phyloP scores from a whole-genome alignment of 2,113 vertebrate genomes.

The Sylvilagus bachmani region DNA sequence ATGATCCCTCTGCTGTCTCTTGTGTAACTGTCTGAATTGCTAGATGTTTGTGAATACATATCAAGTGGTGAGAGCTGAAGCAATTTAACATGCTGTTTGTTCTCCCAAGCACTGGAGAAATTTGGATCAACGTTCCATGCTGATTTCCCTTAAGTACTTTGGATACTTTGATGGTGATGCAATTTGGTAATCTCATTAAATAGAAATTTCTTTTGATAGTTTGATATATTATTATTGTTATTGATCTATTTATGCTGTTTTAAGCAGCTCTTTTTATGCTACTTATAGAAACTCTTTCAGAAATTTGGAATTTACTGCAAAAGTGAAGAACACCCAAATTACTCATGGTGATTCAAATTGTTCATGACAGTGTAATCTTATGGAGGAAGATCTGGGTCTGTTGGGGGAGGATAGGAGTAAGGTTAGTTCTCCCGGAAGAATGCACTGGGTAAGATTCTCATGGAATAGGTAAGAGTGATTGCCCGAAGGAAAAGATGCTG shows the following conservation, averaged over 20 bases:
- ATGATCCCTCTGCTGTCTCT: background rate
- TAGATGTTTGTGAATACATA: background rate
- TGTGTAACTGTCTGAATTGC: background rate
- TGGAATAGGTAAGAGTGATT: background rate
- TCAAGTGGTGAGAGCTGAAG: background rate
- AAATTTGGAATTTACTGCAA: conserved; percentile 40
- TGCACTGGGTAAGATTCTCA: background rate
- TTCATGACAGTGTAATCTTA: background rate
- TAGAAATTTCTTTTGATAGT: conserved; percentile 35
- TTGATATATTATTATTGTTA: conserved; percentile 33
- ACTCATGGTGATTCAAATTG: background rate
- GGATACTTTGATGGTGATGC: conserved; percentile 32
- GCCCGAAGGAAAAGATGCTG: background rate
- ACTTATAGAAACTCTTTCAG: background rate
- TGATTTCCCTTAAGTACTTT: conserved; percentile 42
- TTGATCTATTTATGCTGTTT: background rate
- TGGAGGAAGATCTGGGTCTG: background rate
- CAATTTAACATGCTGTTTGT: background rate
- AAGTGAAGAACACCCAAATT: conserved; percentile 45
- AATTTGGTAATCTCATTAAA: conserved; percentile 50
- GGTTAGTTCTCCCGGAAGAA: background rate
- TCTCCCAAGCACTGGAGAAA: background rate
- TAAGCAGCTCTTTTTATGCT: background rate
- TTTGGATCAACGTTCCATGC: background rate
- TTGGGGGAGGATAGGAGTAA: background rate